Conservation (phyloP, 2,113 vertebrate genomes). For the Antigone vipio region DNA sequence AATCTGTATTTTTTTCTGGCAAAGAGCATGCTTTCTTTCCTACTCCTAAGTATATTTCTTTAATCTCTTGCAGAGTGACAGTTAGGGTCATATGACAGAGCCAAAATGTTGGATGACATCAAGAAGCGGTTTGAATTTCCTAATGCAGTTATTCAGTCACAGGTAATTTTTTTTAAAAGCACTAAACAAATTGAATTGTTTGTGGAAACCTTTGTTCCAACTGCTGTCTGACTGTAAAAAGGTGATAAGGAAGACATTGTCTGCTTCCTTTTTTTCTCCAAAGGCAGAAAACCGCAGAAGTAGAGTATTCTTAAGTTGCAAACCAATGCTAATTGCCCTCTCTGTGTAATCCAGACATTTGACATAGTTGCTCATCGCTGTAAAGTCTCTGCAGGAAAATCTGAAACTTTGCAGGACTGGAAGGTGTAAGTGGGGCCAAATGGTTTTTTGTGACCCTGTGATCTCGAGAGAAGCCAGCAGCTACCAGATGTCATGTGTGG, state of each 20-base stretch:
- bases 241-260: not conserved
- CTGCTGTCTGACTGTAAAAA: not conserved
- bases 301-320: not conserved
- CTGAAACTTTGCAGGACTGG: not conserved
- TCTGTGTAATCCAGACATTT: not conserved
- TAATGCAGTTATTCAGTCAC: conserved; percentile 86
- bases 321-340: not conserved
- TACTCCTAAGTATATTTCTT: not conserved
- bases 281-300: not conserved
- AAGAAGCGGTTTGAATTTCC: conserved; percentile 89
- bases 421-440: not conserved
- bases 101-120: conserved; percentile 83
- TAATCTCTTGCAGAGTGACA: conserved; percentile 57
- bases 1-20: not conserved
- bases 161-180: conserved; percentile 76
- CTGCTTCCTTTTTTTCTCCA: not conserved
- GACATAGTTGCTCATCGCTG: not conserved
- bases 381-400: not conserved
- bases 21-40: not conserved
- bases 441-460: not conserved
- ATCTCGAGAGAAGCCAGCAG: not conserved
- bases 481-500: not conserved
- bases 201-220: not conserved
- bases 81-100: not conserved
- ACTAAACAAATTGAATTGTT: not conserved